phyloP scores from a whole-genome alignment of 2,888 invertebrate genomes.

The Petrolisthes cinctipes region DNA sequence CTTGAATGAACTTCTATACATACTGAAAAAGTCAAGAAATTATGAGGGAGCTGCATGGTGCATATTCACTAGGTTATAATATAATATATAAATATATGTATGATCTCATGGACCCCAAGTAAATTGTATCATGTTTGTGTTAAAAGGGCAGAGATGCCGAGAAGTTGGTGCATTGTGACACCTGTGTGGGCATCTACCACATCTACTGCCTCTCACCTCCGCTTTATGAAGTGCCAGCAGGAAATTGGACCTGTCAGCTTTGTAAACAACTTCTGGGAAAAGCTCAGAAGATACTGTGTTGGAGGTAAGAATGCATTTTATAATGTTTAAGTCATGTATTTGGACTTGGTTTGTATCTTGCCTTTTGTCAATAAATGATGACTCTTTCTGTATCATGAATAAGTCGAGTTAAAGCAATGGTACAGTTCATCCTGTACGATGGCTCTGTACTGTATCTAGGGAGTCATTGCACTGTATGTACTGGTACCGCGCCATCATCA shows the following conservation, averaged over 20 bases:
- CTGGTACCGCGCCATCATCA: no score
- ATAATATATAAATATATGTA: no score
- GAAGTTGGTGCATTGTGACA: slow-evolving; percentile 95
- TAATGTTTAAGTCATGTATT: not conserved
- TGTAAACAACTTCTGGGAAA: slow-evolving; percentile 74
- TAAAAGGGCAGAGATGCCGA: slow-evolving; percentile 83
- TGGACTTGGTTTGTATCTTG: not conserved
- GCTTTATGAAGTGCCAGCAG: slow-evolving; percentile 91
- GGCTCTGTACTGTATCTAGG: no score
- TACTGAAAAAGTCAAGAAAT: no score
- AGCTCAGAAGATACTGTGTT: slow-evolving; percentile 94
- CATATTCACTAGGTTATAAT: no score
- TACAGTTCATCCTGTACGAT: not conserved
- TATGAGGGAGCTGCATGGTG: no score
- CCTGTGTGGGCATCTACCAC: slow-evolving; percentile 96
- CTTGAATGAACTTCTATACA: no score
- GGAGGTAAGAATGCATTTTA: slow-evolving; percentile 80
- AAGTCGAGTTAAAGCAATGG: not conserved
- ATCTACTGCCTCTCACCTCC: slow-evolving; percentile 96
- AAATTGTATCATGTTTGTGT: not conserved
- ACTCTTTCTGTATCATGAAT: not conserved
- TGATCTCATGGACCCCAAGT: no score
- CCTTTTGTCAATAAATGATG: not conserved
- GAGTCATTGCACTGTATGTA: no score
- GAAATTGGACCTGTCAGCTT: slow-evolving; percentile 96